phyloP scores from a whole-genome alignment of 2,888 invertebrate genomes.

The Agrilus mali region DNA sequence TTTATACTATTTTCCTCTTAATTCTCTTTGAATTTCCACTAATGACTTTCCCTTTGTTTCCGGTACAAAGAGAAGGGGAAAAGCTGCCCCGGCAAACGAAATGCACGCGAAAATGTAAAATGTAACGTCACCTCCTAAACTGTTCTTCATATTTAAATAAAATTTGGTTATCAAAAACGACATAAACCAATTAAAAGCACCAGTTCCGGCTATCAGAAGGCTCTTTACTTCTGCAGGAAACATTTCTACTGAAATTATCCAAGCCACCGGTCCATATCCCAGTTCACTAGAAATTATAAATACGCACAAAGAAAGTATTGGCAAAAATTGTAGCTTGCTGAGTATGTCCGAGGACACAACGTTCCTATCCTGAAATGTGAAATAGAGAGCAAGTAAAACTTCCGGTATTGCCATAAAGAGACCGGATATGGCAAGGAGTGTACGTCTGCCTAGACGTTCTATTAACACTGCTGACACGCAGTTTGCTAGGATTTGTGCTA shows the following conservation, averaged over 20 bases:
- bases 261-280: slow-evolving; percentile 79
- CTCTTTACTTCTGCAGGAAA: slow-evolving; percentile 69
- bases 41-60: slow-evolving; percentile 59
- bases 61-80: slow-evolving; percentile 53
- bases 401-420: slow-evolving; percentile 58
- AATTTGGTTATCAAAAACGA: slow-evolving; percentile 71
- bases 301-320: slow-evolving; percentile 56
- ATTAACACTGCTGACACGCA: slow-evolving; percentile 63
- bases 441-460: slow-evolving; percentile 67
- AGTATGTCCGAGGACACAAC: slow-evolving; percentile 28
- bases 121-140: slow-evolving; percentile 48
- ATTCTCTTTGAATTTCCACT: slow-evolving; percentile 48
- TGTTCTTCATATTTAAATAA: slow-evolving; percentile 43
- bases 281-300: slow-evolving; percentile 71
- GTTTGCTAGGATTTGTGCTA: slow-evolving; percentile 67
- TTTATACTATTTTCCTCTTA: slow-evolving; percentile 25
- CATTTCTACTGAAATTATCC: slow-evolving; percentile 75
- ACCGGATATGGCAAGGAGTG: slow-evolving; percentile 63
- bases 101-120: slow-evolving; percentile 65
- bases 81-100: slow-evolving; percentile 50
- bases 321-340: slow-evolving; percentile 53
- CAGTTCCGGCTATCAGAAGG: slow-evolving; percentile 63
- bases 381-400: slow-evolving; percentile 59
- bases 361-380: slow-evolving; percentile 37
- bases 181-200: slow-evolving; percentile 72